A percentile compares a stretch with the other conserved stretches of the same genome.
These are phyloP conservation scores for Clinocottus analis DNA, from an alignment of 2,113 vertebrate genomes.

Conservation along the genomic window DNA sequence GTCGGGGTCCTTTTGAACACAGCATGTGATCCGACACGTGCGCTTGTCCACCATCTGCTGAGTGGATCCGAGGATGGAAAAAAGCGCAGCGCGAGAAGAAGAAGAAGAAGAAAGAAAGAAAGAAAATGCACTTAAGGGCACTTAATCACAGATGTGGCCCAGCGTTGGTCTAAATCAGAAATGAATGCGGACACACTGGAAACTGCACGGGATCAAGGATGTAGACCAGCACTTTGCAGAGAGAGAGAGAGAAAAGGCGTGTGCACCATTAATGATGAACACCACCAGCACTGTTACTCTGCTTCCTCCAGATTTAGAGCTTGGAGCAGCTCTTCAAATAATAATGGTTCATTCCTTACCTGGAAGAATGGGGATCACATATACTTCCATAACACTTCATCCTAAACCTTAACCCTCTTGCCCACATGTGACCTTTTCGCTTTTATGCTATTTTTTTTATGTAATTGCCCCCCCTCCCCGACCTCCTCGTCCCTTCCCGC, in stretches of 20 bases:
- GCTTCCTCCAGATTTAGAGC: conserved; percentile 46
- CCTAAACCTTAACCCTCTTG: conserved; percentile 51
- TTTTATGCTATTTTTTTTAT: conserved; percentile 29
- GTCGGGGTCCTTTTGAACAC: not conserved
- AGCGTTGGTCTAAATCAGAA: conserved; percentile 55
- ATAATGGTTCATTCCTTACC: conserved; percentile 46
- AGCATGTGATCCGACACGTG: conserved; percentile 27
- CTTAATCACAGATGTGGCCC: conserved; percentile 56
- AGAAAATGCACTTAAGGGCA: conserved; percentile 63
- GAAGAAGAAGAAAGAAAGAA: conserved; percentile 5
- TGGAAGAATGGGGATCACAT: conserved; percentile 39
- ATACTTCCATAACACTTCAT: conserved; percentile 33
- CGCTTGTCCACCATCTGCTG: conserved; percentile 32
- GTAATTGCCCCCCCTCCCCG: not conserved
- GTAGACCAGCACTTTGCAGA: conserved; percentile 19
- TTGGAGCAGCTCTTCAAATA: conserved; percentile 54
- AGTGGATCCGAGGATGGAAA: conserved; percentile 56
- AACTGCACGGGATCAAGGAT: conserved; percentile 5
- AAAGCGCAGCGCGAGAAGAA: conserved; percentile 23
- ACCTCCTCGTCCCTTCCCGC: no score
- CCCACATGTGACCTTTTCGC: conserved; percentile 71
- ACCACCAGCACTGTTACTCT: conserved; percentile 4
- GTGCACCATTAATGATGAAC: conserved; percentile 45
- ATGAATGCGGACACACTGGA: conserved; percentile 39
- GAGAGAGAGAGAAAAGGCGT: conserved; percentile 19